These are phyloP conservation scores for Drosophila mayaguana DNA, from an alignment of 2,888 invertebrate genomes.

Conservation along the genomic window DNA sequence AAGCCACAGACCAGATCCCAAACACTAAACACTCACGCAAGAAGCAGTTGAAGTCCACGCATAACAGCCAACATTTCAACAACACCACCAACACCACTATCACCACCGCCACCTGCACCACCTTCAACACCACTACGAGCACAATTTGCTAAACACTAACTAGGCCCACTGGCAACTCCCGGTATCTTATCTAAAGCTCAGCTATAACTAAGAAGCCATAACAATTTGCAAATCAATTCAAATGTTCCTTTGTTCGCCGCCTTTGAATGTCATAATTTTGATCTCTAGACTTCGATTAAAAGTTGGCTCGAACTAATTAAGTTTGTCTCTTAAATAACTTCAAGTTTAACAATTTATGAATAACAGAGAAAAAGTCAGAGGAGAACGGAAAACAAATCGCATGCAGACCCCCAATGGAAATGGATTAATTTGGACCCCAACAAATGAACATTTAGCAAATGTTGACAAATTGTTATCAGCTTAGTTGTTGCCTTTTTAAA, in stretches of 20 bases:
- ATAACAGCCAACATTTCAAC: conserved; percentile 28
- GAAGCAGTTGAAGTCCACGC: conserved; percentile 36
- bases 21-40: conserved; percentile 31
- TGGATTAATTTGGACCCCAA: conserved; percentile 19
- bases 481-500: conserved; percentile 60
- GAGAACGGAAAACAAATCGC: background rate
- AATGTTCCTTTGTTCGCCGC: conserved; percentile 20
- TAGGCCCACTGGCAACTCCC: conserved; percentile 48
- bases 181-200: conserved; percentile 64
- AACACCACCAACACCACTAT: conserved; percentile 9
- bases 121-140: conserved; percentile 29
- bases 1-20: conserved; percentile 80
- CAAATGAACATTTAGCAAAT: conserved; percentile 26
- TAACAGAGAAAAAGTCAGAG: conserved; percentile 6
- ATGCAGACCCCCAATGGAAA: conserved; percentile 9
- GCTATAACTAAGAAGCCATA: conserved; percentile 77
- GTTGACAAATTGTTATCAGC: conserved; percentile 54
- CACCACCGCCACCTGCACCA: conserved; percentile 10
- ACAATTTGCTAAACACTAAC: conserved; percentile 58
- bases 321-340: background rate
- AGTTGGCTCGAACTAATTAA: conserved; percentile 66
- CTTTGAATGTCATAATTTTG: conserved; percentile 12
- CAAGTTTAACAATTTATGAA: conserved; percentile 8
- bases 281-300: conserved; percentile 77
- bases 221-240: conserved; percentile 68